Percentiles rank a stretch among this genome's conserved stretches.
phyloP scores from a whole-genome alignment of 2,888 invertebrate genomes.

The Frankliniella fusca region DNA sequence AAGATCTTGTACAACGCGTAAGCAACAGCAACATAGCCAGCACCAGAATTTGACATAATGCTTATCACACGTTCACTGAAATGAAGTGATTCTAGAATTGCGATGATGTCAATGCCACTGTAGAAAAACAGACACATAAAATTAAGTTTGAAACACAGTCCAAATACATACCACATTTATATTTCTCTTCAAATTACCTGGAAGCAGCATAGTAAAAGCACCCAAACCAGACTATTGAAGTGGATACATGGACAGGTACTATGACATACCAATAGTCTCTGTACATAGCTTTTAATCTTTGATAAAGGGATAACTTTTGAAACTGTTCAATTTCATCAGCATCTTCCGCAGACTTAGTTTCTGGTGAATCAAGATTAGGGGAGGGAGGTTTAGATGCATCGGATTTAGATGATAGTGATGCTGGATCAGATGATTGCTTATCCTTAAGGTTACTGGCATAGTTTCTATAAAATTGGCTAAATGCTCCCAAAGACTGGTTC shows the following conservation, averaged over 20 bases:
- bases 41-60: conserved; percentile 70
- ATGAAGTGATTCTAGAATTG: conserved; percentile 69
- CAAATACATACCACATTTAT: conserved; percentile 6
- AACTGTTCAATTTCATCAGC: conserved; percentile 29
- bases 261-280: conserved; percentile 96
- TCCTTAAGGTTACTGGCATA: too few relatives aligned
- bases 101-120: conserved; percentile 89
- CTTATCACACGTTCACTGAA: conserved; percentile 73
- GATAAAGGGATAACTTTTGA: conserved; percentile 61
- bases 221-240: conserved; percentile 84
- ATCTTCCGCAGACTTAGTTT: background rate
- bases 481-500: too few relatives aligned
- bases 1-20: conserved; percentile 91
- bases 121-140: conserved; percentile 43
- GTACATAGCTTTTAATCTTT: conserved; percentile 85
- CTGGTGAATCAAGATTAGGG: too few relatives aligned
- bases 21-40: conserved; percentile 85
- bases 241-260: conserved; percentile 85
- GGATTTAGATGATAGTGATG: too few relatives aligned
- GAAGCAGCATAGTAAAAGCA: conserved; percentile 79
- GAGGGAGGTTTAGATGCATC: too few relatives aligned
- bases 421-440: too few relatives aligned
- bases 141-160: conserved; percentile 10
- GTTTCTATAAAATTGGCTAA: too few relatives aligned
- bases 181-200: conserved; percentile 66